Evolutionary conservation across 2,113 vertebrate genomes (phyloP).

Genomic region (Geococcyx californianus): DNA sequence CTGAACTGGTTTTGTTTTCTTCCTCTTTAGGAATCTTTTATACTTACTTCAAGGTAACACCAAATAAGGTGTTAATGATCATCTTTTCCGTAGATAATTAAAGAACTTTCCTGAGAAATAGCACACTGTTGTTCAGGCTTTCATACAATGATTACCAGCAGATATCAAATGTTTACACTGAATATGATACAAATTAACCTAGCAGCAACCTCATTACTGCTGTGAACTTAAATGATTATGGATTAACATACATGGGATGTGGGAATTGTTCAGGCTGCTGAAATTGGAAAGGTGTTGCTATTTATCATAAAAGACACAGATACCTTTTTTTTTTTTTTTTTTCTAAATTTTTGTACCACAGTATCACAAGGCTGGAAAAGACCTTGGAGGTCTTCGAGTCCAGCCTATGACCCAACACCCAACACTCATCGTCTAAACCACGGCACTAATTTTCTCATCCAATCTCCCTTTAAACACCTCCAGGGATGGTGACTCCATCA

Average conservation of each 20-base stretch:
- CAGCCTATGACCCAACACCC: too few species aligned
- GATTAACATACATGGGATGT: constrained; percentile 55
- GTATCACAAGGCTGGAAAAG: too few species aligned
- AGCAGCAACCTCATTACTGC: constrained; percentile 35
- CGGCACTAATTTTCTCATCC: too few species aligned
- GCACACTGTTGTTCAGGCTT: constrained; percentile 45
- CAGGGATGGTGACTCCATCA: too few species aligned
- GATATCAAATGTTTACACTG: constrained; percentile 45
- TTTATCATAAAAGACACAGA: background rate
- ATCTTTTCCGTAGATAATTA: constrained; percentile 19
- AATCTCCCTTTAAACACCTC: too few species aligned
- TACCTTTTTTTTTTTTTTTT: too few species aligned
- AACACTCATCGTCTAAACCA: too few species aligned
- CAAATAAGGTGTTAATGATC: constrained; percentile 38
- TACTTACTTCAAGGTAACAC: constrained; percentile 23
- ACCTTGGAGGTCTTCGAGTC: too few species aligned
- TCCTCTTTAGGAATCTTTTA: background rate
- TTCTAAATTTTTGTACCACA: too few species aligned
- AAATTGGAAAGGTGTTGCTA: background rate
- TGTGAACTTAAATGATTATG: constrained; percentile 37
- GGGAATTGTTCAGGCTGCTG: constrained; percentile 10
- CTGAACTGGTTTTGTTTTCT: constrained; percentile 13
- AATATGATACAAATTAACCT: constrained; percentile 66
- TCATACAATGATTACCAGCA: constrained; percentile 49
- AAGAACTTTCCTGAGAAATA: constrained; percentile 43